A percentile compares a stretch with the other conserved stretches of the same genome.
These are phyloP conservation scores for Lucilia sericata DNA, from an alignment of 1,140 invertebrate species.

Conservation along the genomic window DNA sequence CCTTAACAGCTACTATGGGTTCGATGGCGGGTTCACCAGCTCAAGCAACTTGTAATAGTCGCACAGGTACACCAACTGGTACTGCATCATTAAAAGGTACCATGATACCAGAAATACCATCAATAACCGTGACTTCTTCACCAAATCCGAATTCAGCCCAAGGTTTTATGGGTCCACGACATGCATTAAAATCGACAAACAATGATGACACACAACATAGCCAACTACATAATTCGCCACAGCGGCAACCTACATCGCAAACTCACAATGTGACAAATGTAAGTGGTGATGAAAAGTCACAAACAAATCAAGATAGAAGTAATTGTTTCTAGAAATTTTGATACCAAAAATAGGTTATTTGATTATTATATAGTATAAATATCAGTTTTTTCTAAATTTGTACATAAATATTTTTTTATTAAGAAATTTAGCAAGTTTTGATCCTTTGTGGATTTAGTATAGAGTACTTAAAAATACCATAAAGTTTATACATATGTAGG, in stretches of 20 bases:
- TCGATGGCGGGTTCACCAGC: conserved; percentile 44
- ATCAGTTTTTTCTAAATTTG: too few relatives aligned
- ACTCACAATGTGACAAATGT: neutral
- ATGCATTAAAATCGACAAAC: conserved; percentile 43
- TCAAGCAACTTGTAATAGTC: conserved; percentile 3
- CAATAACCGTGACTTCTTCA: conserved; percentile 57
- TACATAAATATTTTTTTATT: too few relatives aligned
- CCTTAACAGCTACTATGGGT: conserved; percentile 55
- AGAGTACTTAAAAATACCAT: too few relatives aligned
- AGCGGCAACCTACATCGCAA: neutral
- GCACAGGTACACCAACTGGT: conserved; percentile 50
- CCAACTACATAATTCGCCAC: neutral
- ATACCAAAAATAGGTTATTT: conserved; percentile 8
- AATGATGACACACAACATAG: neutral
- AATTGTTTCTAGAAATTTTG: conserved; percentile 34
- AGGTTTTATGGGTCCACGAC: conserved; percentile 17
- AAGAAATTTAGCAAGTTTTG: too few relatives aligned
- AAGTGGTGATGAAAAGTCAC: neutral
- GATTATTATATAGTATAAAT: too few relatives aligned
- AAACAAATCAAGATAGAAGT: conserved; percentile 22
- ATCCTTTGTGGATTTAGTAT: too few relatives aligned
- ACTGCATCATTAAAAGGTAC: conserved; percentile 32
- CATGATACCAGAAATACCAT: conserved; percentile 53
- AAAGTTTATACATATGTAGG: too few relatives aligned
- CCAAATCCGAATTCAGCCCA: conserved; percentile 46